Evolutionary conservation across 2,888 invertebrate species (phyloP), one percentile per base, ranked within the genome.

Genomic region (Athalia rosae): DNA sequence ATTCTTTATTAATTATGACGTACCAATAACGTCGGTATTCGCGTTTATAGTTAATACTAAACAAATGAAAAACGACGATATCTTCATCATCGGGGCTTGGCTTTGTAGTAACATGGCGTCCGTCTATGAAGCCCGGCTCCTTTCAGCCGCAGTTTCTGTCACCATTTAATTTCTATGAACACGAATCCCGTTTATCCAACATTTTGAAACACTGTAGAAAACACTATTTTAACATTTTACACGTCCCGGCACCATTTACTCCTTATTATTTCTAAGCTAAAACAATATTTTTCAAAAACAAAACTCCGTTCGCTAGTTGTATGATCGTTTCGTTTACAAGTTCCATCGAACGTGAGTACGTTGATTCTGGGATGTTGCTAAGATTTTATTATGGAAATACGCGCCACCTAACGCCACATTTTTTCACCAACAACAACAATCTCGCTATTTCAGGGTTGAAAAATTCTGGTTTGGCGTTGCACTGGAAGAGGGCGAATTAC

Each of bases 41-140:
- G 85, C 82, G 58, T 81, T 80, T 28, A 28, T 28, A 77, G 83
- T 79, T 77, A 84, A 78, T 67, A 84, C 81, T 79, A 86, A 81
- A 79, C 83, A 83, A 78, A 88, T 79, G 79, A 88, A 77, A 79
- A 85, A 79, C 76, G 82, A 83, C 80, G 82, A 80, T 82, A 85
- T 83, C 84, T 80, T 83, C 83, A 84, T 85, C 84, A 85, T 87
- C 82, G 84, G 87, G 84, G 84, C 83, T 85, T 83, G 84, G 82
- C 84, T 83, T 84, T 83, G 83, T 28, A 28, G 28, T 85, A 87
- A 87, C 89, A 89, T 89, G 89, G 89, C 88, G 88, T 87, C 87
- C 59, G 74, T 74, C 74, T 62, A 28, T 58, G 59, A 15, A 47
- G 74, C 74, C 74, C 61, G 74, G 74, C 61, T 61, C 56, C 58